Evolutionary conservation across 2,888 invertebrate species (phyloP).

Genomic region (Drosophila recens): DNA sequence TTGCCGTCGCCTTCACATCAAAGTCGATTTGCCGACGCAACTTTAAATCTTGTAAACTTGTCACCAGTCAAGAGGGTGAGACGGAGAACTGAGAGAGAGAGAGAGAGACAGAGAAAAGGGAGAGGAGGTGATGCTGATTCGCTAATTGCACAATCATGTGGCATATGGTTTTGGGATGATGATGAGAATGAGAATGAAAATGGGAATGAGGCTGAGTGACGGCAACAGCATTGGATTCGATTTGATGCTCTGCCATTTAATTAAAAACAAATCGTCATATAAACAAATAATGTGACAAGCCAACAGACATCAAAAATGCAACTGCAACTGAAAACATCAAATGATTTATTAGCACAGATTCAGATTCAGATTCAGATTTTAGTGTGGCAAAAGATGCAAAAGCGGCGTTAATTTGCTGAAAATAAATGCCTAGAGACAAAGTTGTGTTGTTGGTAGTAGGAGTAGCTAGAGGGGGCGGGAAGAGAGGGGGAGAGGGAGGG

Average conservation of each 20-base stretch:
- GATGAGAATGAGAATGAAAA: not conserved
- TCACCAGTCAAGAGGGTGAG: slow-evolving; percentile 59
- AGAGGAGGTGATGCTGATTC: slow-evolving; percentile 43
- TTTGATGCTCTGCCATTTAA: slow-evolving; percentile 68
- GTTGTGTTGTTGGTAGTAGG: slow-evolving; percentile 10
- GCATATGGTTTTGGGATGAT: slow-evolving; percentile 20
- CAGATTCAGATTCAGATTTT: no score
- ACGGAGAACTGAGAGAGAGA: slow-evolving; percentile 10
- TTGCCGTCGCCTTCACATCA: slow-evolving; percentile 49
- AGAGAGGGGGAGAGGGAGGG: not conserved
- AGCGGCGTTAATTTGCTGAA: slow-evolving; percentile 76
- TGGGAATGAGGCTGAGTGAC: slow-evolving; percentile 63
- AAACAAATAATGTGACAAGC: slow-evolving; percentile 75
- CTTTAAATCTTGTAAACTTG: slow-evolving; percentile 74
- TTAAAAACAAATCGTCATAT: slow-evolving; percentile 73
- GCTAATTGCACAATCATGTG: slow-evolving; percentile 81
- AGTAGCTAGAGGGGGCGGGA: not conserved
- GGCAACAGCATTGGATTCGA: slow-evolving; percentile 71
- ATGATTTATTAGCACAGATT: slow-evolving; percentile 76
- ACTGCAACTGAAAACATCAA: slow-evolving; percentile 61
- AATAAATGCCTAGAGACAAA: slow-evolving; percentile 68
- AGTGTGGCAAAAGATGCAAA: not conserved
- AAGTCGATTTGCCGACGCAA: slow-evolving; percentile 54
- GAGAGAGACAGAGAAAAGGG: not conserved
- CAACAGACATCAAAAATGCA: slow-evolving; percentile 31